Percentiles rank a stretch among this genome's conserved stretches.
Evolutionary conservation across 2,797 vertebrate species (phyloP).

Genomic region (Cottoperca gobio): DNA sequence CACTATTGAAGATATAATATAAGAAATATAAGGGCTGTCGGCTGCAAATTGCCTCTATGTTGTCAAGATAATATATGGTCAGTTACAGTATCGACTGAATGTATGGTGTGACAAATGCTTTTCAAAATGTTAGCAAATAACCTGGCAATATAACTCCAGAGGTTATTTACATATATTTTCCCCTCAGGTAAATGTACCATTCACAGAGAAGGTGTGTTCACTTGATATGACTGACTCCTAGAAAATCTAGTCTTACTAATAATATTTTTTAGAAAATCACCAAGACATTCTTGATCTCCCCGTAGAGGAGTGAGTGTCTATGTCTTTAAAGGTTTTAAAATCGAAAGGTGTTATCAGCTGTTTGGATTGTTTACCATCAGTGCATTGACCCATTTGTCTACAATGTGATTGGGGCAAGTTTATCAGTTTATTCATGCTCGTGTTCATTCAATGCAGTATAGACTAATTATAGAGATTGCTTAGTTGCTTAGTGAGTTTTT

Average conservation of each 20-base stretch:
- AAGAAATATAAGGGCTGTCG: not conserved
- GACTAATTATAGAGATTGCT: constrained; percentile 61
- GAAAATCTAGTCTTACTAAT: not conserved
- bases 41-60: not conserved
- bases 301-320: not conserved
- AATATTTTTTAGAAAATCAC: not conserved
- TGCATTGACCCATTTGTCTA: constrained; percentile 1
- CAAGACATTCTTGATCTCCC: constrained; percentile 11
- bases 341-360: constrained; percentile 2
- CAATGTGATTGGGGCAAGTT: constrained; percentile 4
- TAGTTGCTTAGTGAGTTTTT: constrained; percentile 14
- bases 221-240: not conserved
- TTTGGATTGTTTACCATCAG: not conserved
- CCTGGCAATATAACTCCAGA: not conserved
- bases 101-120: not conserved
- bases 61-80: not conserved
- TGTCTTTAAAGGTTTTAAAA: not conserved
- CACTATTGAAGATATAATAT: not conserved
- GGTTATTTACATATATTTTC: not conserved
- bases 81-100: not conserved
- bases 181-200: not conserved
- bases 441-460: constrained; percentile 58
- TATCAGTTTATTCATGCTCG: constrained; percentile 12
- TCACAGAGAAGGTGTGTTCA: constrained; percentile 9
- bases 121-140: not conserved